phyloP scores from a whole-genome alignment of 2,113 vertebrate species.

The human region GRCh38 chr5:31958001-31958500 shows the following conservation, averaged over 20 bases:
- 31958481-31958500: too few relatives aligned
- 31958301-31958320: too few relatives aligned
- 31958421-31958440: too few relatives aligned
- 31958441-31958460: too few relatives aligned
- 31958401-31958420: too few relatives aligned
- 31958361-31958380: too few relatives aligned
- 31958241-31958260: neutral
- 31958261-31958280: too few relatives aligned
- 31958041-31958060: neutral
- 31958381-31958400: too few relatives aligned
- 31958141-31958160: neutral
- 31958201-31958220: neutral
- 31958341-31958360: too few relatives aligned
- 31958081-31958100: constrained; percentile 6
- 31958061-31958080: neutral
- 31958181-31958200: neutral
- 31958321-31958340: too few relatives aligned
- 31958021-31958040: constrained; percentile 13
- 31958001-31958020: constrained; percentile 25
- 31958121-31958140: neutral
- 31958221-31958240: neutral
- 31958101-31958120: neutral
- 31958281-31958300: too few relatives aligned
- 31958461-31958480: too few relatives aligned
- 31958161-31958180: neutral